Evolutionary conservation across 2,797 vertebrate genomes (phyloP), one percentile per base, ranked within the genome.

Genomic region (Mareca penelope): DNA sequence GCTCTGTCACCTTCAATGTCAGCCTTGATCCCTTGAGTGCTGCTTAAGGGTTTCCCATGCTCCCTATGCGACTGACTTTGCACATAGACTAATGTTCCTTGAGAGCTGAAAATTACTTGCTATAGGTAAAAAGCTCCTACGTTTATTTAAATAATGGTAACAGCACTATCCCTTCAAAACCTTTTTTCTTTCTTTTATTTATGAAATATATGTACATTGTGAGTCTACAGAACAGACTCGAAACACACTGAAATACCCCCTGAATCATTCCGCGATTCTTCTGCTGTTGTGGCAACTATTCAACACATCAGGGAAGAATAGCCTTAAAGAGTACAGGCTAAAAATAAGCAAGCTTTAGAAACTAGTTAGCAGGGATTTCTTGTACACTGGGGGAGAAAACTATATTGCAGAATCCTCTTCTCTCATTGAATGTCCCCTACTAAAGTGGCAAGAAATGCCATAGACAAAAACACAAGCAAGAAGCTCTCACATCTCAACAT

Each of bases 1-100:
- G 73, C 12, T 81, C 89, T 83, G 85, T 94, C 95, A 95, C 63
- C 82, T 89, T 57, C 93, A 96, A 91, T 90, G 79, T 94, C 90
- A 96, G 64, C 85, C 85, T 78, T 91, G 28, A 88, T 90, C 89
- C 86, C 46, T 24, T 76, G 56, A 93, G 65, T 67, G 50, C 60
- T 94, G 69, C 78, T 73, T 48, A 83, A 95, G 65, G 64, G 90
- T 65, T 95, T 92, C 72, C 37, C 72, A 42, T 69, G 55, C 78
- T 94, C 35, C 67, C 42, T 31, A 53, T 7, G 8, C 87, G 88
- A 93, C 39, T 89, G 91, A 92, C 82, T 90, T 64, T 76, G 39
- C 52, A 84, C 81, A 60, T 0, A 73, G 63, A 93, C 76, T 96
- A 96, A 94, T 28, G 37, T 33, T 21, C 73, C 94, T 78, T 33